Percentiles rank a stretch among this genome's conserved stretches.
Conservation (phyloP, 92 coral and sea anemone genomes). For the Zoanthus solanderi region DNA sequence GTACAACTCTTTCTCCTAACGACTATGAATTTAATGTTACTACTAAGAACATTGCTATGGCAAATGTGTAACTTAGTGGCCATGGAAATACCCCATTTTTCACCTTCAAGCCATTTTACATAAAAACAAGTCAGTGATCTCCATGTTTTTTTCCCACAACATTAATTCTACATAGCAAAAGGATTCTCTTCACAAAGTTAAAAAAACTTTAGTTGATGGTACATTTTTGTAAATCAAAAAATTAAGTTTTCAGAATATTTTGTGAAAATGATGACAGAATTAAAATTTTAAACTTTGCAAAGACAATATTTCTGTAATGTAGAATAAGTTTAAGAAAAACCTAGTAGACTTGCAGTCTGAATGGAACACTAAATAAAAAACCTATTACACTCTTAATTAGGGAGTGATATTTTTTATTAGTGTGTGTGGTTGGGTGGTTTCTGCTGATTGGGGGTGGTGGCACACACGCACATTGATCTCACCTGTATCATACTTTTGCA, state of each 20-base stretch:
- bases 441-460: too few relatives aligned
- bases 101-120: conserved; percentile 1
- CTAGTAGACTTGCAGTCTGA: neutral
- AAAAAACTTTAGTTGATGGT: neutral
- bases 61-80: neutral
- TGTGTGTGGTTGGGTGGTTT: neutral
- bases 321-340: conserved; percentile 1
- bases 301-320: conserved; percentile 8
- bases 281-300: conserved; percentile 7
- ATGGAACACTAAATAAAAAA: conserved; percentile 4
- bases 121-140: neutral
- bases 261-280: neutral
- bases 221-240: conserved; percentile 2
- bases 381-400: conserved; percentile 8
- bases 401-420: conserved; percentile 5
- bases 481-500: too few relatives aligned
- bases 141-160: neutral
- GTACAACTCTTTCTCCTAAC: neutral
- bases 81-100: neutral
- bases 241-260: conserved; percentile 7
- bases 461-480: too few relatives aligned
- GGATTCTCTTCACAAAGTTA: conserved; percentile 11
- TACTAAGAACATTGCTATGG: neutral
- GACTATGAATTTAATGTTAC: conserved; percentile 2
- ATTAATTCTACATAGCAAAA: neutral